Base-by-base conservation (phyloP, 2,113 vertebrate genomes). In the Desmodus rotundus region DNA sequence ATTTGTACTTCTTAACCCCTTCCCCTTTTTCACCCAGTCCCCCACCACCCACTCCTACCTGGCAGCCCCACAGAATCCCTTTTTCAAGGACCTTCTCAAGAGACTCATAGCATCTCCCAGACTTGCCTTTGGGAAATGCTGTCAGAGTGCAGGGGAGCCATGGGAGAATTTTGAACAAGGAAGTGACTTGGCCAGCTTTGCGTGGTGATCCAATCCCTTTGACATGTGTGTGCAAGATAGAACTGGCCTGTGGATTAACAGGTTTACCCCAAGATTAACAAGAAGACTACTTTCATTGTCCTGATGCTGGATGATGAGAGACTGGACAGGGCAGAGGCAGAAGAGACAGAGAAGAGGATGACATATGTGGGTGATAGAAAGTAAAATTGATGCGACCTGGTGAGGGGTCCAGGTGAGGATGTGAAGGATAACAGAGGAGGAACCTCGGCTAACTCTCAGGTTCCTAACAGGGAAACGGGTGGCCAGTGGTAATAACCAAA, bases 191-290 rank as follows among this genome's bases (percentile, higher is more conserved):
- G 16, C 67, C 68, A 52, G 41, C 54, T 70, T 28, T 14, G 54
- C 54, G 2, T 19, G 17, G 50, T 41, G 45, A 26, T 43, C 87
- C 67, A 16, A 16, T 65, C 78, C 77, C 72, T 73, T 70, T 77
- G 72, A 63, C 85, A 63, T 20, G 45, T 4, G 33, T 31, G 43
- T 20, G 15, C 77, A 52, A 33, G 61, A 43, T 31, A 82, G 87
- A 68, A 77, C 38, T 86, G 65, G 84, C 76, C 92, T 50, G 22
- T 38, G 84, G 87, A 90, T 95, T 47, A 90, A 8, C 81, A 47
- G 63, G 70, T 67, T 87, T 72, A n/a, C 76, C 80, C 72, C 13
- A 52, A 95, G 96, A 91, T 77, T 76, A 95, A 94, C 81, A n/a
- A 63, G 43, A 78, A 96, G 87, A 89, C 68, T 47, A 81, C 87